Base-by-base conservation (phyloP, 2,113 vertebrate species). In the Pachycephala philippinensis region DNA sequence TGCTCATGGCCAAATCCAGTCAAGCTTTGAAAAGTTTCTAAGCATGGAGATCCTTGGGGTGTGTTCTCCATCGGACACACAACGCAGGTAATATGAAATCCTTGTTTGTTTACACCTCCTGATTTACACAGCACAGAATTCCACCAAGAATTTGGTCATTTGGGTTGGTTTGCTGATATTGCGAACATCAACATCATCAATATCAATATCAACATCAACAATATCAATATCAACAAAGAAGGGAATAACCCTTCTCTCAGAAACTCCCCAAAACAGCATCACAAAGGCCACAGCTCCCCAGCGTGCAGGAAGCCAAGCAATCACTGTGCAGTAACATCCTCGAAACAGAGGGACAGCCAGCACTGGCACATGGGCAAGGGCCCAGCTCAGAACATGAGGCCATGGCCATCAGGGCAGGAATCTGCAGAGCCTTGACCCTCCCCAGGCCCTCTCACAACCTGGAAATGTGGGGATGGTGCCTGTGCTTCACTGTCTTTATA, bases 241-340 rank as follows among this genome's bases (percentile, higher is more conserved):
- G 35, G 44, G n/a, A 90, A 57, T 26, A 54, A 45, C 22, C 8
- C 8, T 45, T 86, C 53, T 57, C 30, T 69, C 53, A 79, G 74
- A 75, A 88, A 71, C 8, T 10, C 35, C 50, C 10, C 33, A 37
- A 39, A 68, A 33, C 6, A 24, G 2, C 15, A 18, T 31, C 28
- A 15, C 23, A 33, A 65, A 65, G 47, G 24, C 19, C 27, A 3
- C 31, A 77, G 7, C 20, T 54, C 84, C 39, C 50, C 35, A 42
- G 35, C 7, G 2, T 3, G 35, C 14, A 74, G 60, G 37, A 45
- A 50, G 33, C 7, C 47, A 54, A 64, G 39, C 0, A 3, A 94
- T 8, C 28, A 28, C 20, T 1, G 3, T 16, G n/a, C 24, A n/a
- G 15, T 4, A 31, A 42, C 0, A 0, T 12, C 54, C 31, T 17